Conservation (phyloP, 2,113 vertebrate genomes). For the Malurus alboscapulatus region DNA sequence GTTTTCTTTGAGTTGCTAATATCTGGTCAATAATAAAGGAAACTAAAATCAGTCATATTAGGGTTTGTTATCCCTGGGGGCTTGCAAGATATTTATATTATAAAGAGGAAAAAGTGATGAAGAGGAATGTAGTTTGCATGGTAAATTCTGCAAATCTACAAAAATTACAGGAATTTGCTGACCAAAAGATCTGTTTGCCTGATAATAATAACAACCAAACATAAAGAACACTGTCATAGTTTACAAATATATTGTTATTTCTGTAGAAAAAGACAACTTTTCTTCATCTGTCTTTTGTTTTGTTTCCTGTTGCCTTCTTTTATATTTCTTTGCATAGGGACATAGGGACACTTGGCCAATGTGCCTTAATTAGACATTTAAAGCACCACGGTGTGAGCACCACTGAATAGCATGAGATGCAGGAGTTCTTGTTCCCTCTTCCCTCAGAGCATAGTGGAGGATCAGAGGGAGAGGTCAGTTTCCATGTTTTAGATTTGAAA, state of each 20-base stretch:
- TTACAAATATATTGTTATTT: neutral
- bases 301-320: neutral
- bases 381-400: neutral
- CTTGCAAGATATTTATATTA: neutral
- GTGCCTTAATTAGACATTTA: neutral
- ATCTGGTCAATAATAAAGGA: neutral
- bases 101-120: neutral
- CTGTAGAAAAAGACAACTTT: neutral
- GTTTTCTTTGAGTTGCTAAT: neutral
- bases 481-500: neutral
- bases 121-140: neutral
- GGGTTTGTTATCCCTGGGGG: neutral
- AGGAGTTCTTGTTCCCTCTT: neutral
- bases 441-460: neutral
- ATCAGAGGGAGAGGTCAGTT: neutral
- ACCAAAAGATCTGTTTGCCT: neutral
- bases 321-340: neutral
- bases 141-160: neutral
- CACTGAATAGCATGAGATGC: neutral
- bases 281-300: neutral
- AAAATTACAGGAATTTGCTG: neutral
- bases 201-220: neutral
- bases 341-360: neutral
- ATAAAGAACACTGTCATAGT: neutral
- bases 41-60: neutral